A percentile compares a stretch with the other conserved stretches of the same genome.
phyloP scores from a whole-genome alignment of 1,140 invertebrate species.

The Solenopsis invicta region DNA sequence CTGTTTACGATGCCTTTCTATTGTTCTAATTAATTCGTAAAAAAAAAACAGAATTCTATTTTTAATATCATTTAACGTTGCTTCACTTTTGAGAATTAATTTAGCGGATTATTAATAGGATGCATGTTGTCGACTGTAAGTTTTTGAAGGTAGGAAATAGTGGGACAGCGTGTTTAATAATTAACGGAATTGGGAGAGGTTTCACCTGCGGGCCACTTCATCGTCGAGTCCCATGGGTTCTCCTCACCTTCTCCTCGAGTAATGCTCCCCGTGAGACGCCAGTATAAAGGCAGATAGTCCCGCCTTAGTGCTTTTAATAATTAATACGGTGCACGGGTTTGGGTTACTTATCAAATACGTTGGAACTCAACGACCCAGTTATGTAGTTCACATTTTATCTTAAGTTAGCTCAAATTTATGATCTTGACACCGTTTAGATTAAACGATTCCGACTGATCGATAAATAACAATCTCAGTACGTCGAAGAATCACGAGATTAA shows the following conservation, averaged over 20 bases:
- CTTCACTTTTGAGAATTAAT: constrained; percentile 16
- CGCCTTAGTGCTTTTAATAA: constrained; percentile 65
- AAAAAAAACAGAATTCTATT: neutral
- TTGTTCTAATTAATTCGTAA: neutral
- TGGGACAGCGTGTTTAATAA: constrained; percentile 52
- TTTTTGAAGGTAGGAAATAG: constrained; percentile 33
- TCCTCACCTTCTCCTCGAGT: constrained; percentile 56
- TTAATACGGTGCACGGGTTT: constrained; percentile 55
- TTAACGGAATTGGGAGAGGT: constrained; percentile 60
- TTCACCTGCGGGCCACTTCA: constrained; percentile 64
- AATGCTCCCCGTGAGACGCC: constrained; percentile 54
- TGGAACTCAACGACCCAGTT: constrained; percentile 58
- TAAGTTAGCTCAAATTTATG: constrained; percentile 44
- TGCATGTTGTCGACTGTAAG: constrained; percentile 35
- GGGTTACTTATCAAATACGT: constrained; percentile 60
- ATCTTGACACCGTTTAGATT: constrained; percentile 13
- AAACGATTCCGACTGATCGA: constrained; percentile 17
- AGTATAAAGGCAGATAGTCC: constrained; percentile 61
- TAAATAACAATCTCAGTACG: neutral
- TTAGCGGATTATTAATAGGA: constrained; percentile 2
- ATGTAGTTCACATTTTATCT: constrained; percentile 39
- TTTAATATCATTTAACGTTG: neutral
- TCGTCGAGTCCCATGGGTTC: constrained; percentile 50
- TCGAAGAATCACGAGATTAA: neutral
- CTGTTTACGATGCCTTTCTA: neutral